Base-by-base conservation (phyloP, 2,888 invertebrate species). In the Hermaeophaga mercurialis region DNA sequence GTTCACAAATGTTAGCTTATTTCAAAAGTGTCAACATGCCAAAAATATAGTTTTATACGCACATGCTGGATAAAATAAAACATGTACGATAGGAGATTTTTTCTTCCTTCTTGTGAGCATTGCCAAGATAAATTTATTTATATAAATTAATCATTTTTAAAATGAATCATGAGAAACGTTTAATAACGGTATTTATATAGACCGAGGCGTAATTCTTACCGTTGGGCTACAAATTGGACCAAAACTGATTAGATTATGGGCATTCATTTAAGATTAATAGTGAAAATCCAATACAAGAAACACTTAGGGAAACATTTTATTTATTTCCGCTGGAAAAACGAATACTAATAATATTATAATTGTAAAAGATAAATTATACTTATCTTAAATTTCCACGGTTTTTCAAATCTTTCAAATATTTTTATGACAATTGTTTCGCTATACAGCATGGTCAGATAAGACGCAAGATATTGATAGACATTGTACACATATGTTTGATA, bases 21-120 rank as follows among this genome's bases (percentile, higher is more conserved):
- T 68, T 72, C 72, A 70, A 67, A 68, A 63, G 64, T 69, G 72
- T 70, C 72, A 70, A 63, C 66, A 62, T 60, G 68, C 69, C 68
- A 70, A 70, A 70, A 71, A 71, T 68, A 70, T 61, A 63, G 62
- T 65, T 67, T 67, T 64, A 64, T 57, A 63, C 63, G 63, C 64
- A 65, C 60, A 66, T 54, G 66, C 62, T 56, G 57, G 53, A 64
- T 58, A 65, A 63, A 65, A 67, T 68, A 61, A 67, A 59, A 63
- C 66, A 48, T 55, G 39, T 59, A 59, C 55, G 62, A 58, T 58
- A 50, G 33, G 41, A 24, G 19, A 54, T 59, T 59, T 59, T 59
- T 56, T 52, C 50, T 49, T 59, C 46, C 44, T 58, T 39, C 54
- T 55, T 28, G 49, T n/a, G 26, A 49, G 44, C 44, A 36, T 9